These are phyloP conservation scores for Caenorhabditis sulstoni DNA, from an alignment of 2,888 invertebrate genomes.

Conservation along the genomic window DNA sequence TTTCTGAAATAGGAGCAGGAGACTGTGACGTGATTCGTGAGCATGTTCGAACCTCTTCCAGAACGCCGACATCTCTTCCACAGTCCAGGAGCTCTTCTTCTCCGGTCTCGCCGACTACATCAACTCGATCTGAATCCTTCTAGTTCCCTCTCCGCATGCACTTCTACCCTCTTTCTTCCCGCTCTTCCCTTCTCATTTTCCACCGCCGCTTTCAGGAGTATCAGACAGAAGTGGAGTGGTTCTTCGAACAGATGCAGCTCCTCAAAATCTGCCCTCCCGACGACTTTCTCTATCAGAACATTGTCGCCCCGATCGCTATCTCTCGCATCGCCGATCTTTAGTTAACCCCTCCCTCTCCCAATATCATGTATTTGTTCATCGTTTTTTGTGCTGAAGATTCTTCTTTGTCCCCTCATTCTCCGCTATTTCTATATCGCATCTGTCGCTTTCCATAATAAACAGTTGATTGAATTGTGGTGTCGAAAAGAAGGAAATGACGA, in stretches of 20 bases:
- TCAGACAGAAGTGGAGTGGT: background rate
- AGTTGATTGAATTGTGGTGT: conserved; percentile 12
- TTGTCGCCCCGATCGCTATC: background rate
- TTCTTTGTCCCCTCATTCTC: conserved; percentile 7
- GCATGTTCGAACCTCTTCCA: conserved; percentile 5
- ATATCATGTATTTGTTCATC: background rate
- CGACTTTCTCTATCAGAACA: conserved; percentile 5
- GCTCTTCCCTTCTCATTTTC: conserved; percentile 1
- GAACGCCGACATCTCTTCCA: conserved; percentile 34
- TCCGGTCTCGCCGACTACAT: conserved; percentile 23
- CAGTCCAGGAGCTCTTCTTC: conserved; percentile 32
- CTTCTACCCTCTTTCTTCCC: conserved; percentile 4
- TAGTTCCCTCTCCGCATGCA: background rate
- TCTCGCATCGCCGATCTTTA: conserved; percentile 24
- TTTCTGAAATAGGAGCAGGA: background rate
- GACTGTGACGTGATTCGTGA: background rate
- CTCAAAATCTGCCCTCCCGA: conserved; percentile 10
- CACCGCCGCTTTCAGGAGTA: background rate
- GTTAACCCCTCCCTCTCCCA: background rate
- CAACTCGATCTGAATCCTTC: conserved; percentile 10
- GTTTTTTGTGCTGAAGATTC: conserved; percentile 7
- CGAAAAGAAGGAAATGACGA: conserved; percentile 1
- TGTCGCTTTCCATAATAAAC: conserved; percentile 12
- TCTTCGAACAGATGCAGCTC: conserved; percentile 1
- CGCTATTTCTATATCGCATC: background rate